These are phyloP conservation scores for Heliconius hortense DNA, from an alignment of 2,888 invertebrate genomes.

Conservation along the genomic window DNA sequence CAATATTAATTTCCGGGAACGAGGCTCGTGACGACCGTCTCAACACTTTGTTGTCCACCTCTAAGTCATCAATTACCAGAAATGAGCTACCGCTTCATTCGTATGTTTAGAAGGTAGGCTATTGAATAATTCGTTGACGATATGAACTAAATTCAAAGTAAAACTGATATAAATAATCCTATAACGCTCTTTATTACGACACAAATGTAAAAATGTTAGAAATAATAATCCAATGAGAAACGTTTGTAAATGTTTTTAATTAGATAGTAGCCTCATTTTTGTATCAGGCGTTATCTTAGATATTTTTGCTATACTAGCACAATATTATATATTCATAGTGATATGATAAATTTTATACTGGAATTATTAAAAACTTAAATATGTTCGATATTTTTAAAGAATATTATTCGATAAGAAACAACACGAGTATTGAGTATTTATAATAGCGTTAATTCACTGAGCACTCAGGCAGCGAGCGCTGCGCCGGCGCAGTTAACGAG, in stretches of 20 bases:
- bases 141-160: slow-evolving; percentile 28
- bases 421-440: not conserved
- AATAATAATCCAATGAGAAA: not conserved
- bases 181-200: slow-evolving; percentile 7
- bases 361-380: not conserved
- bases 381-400: not conserved
- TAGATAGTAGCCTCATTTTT: not conserved
- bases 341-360: too few species aligned
- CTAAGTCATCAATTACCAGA: slow-evolving; percentile 23
- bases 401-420: not conserved
- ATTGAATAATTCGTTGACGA: slow-evolving; percentile 29
- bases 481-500: slow-evolving; percentile 31
- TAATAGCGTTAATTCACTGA: slow-evolving; percentile 7
- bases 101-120: slow-evolving; percentile 15
- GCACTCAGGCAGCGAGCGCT: not conserved
- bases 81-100: slow-evolving; percentile 5
- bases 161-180: slow-evolving; percentile 15
- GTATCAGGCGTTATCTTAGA: too few species aligned
- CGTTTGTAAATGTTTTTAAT: not conserved
- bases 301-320: too few species aligned
- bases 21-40: slow-evolving; percentile 32
- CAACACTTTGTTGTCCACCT: slow-evolving; percentile 25
- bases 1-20: slow-evolving; percentile 35
- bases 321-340: too few species aligned
- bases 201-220: not conserved